Base-by-base conservation (phyloP, 1,140 invertebrate species). In the Drosophila murphyi region DNA sequence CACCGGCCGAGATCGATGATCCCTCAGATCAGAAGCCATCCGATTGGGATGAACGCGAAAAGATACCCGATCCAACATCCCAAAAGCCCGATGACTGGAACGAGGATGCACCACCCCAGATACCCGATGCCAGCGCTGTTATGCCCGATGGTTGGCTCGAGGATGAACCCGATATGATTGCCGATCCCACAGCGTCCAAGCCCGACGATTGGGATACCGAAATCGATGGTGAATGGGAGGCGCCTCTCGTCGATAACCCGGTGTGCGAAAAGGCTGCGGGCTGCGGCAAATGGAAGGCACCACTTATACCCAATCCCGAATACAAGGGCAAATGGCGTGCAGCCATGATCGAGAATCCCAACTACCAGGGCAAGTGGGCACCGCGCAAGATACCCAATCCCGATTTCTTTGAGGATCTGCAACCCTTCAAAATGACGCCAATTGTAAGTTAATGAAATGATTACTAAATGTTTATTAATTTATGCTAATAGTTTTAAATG, bases 221-320 rank as follows among this genome's bases (percentile, higher is more conserved):
- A 76, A 99, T 99, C 96, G 99, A 99, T 94, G 99, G 99, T 0
- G 96, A 97, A 92, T 99, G 98, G 98, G 99, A 99, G 93, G 96
- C 99, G 12, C 97, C 98, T 0, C 93, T 98, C 57, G 96, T 99
- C 35, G 95, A 96, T 69, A 99, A 99, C 94, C 97, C 98, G 0
- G 95, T 94, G n/a, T 99, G 98, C 92, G 94, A 94, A 78, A 94
- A 95, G 72, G 96, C 95, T 6, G 94, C 96, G 3, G 98, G 99
- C 3, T 99, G 99, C 94, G 99, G 99, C 2, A 93, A 94, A 63
- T 99, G 98, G 97, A 96, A 95, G 77, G 94, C 96, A 51, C 97
- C 97, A 10, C 93, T 96, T 76, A 96, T 99, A 45, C 95, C 96
- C 69, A 99, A 99, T 94, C 98, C 98, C 1, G 94, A 95, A 59